Conservation (phyloP, 1,140 invertebrate species). For the Pseudobourletiella spinata region DNA sequence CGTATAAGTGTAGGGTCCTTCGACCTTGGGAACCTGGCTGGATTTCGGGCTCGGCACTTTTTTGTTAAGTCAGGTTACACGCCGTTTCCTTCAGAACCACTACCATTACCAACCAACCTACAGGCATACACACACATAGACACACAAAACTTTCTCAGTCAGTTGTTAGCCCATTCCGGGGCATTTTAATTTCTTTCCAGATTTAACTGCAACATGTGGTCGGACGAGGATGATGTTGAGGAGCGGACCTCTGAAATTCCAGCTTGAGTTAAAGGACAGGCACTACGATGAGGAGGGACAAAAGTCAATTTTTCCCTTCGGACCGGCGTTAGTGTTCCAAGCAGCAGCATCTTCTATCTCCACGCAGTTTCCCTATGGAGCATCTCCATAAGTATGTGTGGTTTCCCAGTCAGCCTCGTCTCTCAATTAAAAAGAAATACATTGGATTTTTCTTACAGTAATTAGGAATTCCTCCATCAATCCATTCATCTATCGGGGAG, state of each 20-base stretch:
- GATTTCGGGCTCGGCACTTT: background rate
- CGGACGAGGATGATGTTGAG: background rate
- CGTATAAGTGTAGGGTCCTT: background rate
- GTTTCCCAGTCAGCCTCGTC: background rate
- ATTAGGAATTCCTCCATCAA: no score
- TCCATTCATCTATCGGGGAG: no score
- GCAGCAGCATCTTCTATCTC: no score
- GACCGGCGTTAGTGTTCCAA: no score
- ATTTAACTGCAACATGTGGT: background rate
- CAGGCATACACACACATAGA: no score
- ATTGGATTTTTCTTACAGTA: background rate
- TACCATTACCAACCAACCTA: no score
- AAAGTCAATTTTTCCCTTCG: no score
- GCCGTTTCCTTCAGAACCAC: no score
- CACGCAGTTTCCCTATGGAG: no score
- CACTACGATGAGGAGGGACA: no score
- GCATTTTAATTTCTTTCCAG: background rate
- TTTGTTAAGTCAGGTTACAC: background rate
- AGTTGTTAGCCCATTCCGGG: background rate
- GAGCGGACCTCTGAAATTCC: background rate
- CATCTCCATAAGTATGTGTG: no score
- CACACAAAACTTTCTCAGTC: background rate
- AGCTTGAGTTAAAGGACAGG: background rate
- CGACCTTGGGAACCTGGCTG: background rate
- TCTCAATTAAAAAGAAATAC: background rate